Evolutionary conservation across 2,797 vertebrate species (phyloP).

Genomic region (Poeciliopsis infans): DNA sequence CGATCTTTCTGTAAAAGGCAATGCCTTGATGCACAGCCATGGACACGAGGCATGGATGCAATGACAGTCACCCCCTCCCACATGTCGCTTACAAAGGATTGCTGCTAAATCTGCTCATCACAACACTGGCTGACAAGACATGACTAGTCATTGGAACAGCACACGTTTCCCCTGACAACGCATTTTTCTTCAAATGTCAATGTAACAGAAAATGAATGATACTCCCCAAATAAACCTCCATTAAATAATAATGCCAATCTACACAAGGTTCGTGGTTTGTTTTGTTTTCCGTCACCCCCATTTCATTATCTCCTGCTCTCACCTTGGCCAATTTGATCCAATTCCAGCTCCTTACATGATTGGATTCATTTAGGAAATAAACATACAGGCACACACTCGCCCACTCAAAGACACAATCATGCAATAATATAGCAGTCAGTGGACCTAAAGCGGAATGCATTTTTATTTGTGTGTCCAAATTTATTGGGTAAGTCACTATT

Average conservation of each 20-base stretch:
- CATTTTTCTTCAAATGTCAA: slow-evolving; percentile 30
- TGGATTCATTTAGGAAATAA: slow-evolving; percentile 35
- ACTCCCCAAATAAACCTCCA: slow-evolving; percentile 27
- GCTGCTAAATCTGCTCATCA: slow-evolving; percentile 16
- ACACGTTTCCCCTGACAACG: slow-evolving; percentile 16
- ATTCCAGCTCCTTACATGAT: slow-evolving; percentile 46
- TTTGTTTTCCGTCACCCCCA: slow-evolving; percentile 25
- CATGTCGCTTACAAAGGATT: slow-evolving; percentile 32
- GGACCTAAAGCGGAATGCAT: slow-evolving; percentile 45
- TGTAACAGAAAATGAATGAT: slow-evolving; percentile 16
- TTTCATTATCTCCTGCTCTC: slow-evolving; percentile 53
- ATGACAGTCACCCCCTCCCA: slow-evolving; percentile 42
- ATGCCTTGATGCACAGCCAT: slow-evolving; percentile 68
- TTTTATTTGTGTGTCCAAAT: slow-evolving; percentile 48
- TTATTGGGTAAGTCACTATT: slow-evolving; percentile 24
- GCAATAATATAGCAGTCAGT: slow-evolving; percentile 31
- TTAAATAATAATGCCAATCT: slow-evolving; percentile 35
- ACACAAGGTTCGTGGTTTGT: slow-evolving; percentile 34
- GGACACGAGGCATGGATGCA: slow-evolving; percentile 39
- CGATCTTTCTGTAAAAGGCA: slow-evolving; percentile 77
- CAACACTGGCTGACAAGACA: slow-evolving; percentile 26
- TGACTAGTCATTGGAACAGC: background rate
- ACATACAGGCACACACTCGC: slow-evolving; percentile 1
- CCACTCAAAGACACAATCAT: slow-evolving; percentile 2
- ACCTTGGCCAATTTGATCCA: slow-evolving; percentile 42